Evolutionary conservation across 2,888 invertebrate genomes (phyloP).

Genomic region (Isotomurus palustris): DNA sequence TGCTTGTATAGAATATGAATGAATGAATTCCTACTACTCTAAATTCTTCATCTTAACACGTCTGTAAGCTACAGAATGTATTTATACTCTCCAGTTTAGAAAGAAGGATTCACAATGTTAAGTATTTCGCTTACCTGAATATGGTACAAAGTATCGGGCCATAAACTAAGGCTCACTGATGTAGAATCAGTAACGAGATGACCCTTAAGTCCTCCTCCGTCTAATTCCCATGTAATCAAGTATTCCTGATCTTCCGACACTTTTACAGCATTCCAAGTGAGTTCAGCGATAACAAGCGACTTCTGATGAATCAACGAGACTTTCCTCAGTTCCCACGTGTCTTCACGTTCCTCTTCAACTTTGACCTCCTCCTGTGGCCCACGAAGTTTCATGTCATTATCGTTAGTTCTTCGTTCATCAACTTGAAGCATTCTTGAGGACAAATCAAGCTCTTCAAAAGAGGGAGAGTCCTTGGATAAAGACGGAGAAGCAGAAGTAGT

Average conservation of each 20-base stretch:
- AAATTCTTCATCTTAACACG: background rate
- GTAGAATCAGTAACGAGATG: slow-evolving; percentile 76
- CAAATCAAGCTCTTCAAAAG: background rate
- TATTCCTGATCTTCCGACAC: slow-evolving; percentile 53
- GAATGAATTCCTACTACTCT: background rate
- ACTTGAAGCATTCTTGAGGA: background rate
- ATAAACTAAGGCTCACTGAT: slow-evolving; percentile 69
- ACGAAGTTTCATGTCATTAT: too few species aligned
- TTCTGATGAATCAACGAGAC: slow-evolving; percentile 69
- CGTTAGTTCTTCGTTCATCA: too few species aligned
- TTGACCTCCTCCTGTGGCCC: too few species aligned
- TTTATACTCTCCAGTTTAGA: too few species aligned
- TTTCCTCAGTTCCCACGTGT: slow-evolving; percentile 62
- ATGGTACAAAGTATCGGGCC: slow-evolving; percentile 75
- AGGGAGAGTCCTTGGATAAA: slow-evolving; percentile 47
- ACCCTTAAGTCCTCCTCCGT: slow-evolving; percentile 73
- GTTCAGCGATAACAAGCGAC: slow-evolving; percentile 63
- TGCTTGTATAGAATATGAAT: slow-evolving; percentile 1
- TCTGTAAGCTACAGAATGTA: background rate
- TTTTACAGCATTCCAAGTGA: slow-evolving; percentile 59
- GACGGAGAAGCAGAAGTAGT: background rate
- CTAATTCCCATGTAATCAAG: slow-evolving; percentile 78
- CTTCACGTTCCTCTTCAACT: slow-evolving; percentile 3
- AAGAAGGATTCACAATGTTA: too few species aligned
- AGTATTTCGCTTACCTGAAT: slow-evolving; percentile 66